A percentile compares a stretch with the other conserved stretches of the same genome.
phyloP scores from a whole-genome alignment of 2,888 invertebrate genomes.

The Hyposoter didymator region DNA sequence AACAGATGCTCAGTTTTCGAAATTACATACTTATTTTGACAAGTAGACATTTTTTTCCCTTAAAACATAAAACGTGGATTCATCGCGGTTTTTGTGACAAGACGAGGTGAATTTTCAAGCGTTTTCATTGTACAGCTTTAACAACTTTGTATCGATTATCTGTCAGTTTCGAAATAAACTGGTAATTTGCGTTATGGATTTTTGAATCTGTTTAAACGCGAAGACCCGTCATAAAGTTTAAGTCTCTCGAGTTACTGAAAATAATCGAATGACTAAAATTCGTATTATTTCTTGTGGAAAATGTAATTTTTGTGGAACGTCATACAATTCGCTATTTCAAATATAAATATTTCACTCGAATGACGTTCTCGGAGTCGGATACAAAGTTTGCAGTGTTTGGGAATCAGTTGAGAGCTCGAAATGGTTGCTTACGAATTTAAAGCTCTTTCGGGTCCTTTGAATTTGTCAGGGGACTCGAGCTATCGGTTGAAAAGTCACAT shows the following conservation, averaged over 20 bases:
- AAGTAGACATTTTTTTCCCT: not conserved
- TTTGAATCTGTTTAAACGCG: not conserved
- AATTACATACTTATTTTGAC: conserved; percentile 8
- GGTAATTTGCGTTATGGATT: not conserved
- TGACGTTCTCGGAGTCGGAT: not conserved
- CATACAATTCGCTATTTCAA: not conserved
- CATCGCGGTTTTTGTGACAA: not conserved
- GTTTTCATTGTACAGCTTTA: not conserved
- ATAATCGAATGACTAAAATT: not conserved
- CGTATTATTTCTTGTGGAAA: not conserved
- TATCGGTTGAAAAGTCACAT: not conserved
- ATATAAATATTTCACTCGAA: not conserved
- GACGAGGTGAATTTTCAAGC: not conserved
- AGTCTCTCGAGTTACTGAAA: not conserved
- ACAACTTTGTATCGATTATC: not conserved
- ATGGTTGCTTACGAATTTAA: not conserved
- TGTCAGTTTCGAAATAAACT: not conserved
- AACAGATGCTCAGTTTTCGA: conserved; percentile 9
- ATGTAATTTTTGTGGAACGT: not conserved
- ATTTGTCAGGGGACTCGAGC: not conserved
- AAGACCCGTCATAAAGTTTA: not conserved
- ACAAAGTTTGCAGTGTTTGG: not conserved
- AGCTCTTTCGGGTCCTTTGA: not conserved
- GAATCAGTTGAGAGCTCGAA: not conserved
- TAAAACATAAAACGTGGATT: not conserved